Evolutionary conservation across 2,888 invertebrate species (phyloP).

Genomic region (Blastobasis adustella): DNA sequence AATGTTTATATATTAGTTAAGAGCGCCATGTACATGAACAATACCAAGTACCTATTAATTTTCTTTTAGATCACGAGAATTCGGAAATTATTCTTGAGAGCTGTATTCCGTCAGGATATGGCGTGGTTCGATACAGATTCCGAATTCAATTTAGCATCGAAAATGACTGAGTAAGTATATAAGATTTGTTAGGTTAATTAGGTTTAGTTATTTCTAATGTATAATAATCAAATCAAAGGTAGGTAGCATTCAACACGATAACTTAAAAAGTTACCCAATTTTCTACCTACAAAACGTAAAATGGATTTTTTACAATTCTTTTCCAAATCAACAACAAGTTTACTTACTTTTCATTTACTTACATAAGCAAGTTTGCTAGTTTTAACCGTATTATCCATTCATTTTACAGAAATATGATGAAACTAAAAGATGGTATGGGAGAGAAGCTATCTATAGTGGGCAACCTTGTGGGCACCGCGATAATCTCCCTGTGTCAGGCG

Average conservation of each 20-base stretch:
- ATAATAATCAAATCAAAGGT: no score
- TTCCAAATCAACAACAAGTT: no score
- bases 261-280: no score
- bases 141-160: slow-evolving; percentile 81
- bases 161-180: slow-evolving; percentile 81
- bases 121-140: slow-evolving; percentile 82
- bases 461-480: slow-evolving; percentile 80
- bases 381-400: background rate
- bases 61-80: slow-evolving; percentile 74
- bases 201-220: no score
- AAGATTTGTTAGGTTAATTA: no score
- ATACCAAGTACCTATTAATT: slow-evolving; percentile 2
- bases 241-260: no score
- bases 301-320: no score
- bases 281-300: no score
- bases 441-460: slow-evolving; percentile 87
- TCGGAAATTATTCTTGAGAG: slow-evolving; percentile 75
- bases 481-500: slow-evolving; percentile 81
- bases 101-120: slow-evolving; percentile 82
- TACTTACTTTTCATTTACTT: background rate
- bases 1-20: background rate
- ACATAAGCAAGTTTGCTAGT: background rate
- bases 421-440: slow-evolving; percentile 88
- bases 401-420: slow-evolving; percentile 79
- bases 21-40: background rate